phyloP scores from a whole-genome alignment of 2,797 vertebrate genomes.

The Serranus cabrilla region DNA sequence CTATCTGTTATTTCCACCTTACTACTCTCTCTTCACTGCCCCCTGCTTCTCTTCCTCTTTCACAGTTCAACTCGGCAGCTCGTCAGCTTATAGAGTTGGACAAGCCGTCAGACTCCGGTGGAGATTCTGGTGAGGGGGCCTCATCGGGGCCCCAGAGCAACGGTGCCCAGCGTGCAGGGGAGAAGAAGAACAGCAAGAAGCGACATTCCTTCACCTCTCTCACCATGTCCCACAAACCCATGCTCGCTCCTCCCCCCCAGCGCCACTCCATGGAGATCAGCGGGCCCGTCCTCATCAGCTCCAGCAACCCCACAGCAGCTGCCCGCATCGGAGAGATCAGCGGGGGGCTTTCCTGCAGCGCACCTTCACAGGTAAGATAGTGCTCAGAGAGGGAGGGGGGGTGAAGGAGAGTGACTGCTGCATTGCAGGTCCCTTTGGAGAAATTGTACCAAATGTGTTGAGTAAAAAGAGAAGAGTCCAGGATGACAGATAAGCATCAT shows the following conservation, averaged over 20 bases:
- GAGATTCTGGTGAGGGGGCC: constrained; percentile 91
- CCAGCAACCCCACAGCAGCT: constrained; percentile 97
- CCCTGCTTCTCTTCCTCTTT: constrained; percentile 35
- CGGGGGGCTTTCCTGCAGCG: constrained; percentile 96
- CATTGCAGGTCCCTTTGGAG: background rate
- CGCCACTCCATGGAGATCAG: constrained; percentile 99
- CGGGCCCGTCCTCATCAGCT: constrained; percentile 98
- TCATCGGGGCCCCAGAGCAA: constrained; percentile 88
- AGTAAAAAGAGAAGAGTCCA: background rate
- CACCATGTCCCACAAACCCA: constrained; percentile 97
- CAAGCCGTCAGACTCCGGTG: constrained; percentile 89
- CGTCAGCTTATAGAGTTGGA: constrained; percentile 97
- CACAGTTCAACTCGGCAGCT: constrained; percentile 95
- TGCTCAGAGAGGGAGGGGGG: background rate
- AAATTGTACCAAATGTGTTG: background rate
- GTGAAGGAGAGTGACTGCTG: background rate
- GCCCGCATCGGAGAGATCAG: constrained; percentile 96
- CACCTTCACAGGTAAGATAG: constrained; percentile 94
- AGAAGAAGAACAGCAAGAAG: constrained; percentile 99
- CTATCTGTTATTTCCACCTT: constrained; percentile 40
- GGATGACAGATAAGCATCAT: constrained; percentile 9
- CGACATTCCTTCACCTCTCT: constrained; percentile 99
- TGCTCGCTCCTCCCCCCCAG: constrained; percentile 93
- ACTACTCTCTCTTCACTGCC: constrained; percentile 24
- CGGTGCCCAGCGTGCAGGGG: constrained; percentile 88